phyloP scores from a whole-genome alignment of 2,113 vertebrate genomes.

The Morphnarchus princeps region DNA sequence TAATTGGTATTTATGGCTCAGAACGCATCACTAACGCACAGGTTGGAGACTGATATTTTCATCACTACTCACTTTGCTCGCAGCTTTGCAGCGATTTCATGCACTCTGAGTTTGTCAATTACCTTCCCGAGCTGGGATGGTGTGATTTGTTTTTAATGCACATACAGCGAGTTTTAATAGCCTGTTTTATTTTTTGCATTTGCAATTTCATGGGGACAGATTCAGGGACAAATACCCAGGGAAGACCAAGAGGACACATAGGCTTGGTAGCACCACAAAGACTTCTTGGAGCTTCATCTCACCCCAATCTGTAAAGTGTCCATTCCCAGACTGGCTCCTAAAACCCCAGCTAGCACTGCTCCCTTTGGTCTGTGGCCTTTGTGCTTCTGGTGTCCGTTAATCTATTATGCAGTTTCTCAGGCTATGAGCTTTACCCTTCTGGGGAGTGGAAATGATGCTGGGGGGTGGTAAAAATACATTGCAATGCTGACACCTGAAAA shows the following conservation, averaged over 20 bases:
- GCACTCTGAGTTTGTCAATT: constrained; percentile 38
- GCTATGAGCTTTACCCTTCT: not conserved
- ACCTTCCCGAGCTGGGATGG: not conserved
- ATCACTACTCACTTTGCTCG: not conserved
- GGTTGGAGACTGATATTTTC: constrained; percentile 1
- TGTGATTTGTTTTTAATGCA: constrained; percentile 8
- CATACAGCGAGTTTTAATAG: not conserved
- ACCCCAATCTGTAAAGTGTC: not conserved
- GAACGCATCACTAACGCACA: not conserved
- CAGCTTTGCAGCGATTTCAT: constrained; percentile 19
- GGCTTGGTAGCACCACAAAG: not conserved
- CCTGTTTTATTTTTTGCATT: not conserved
- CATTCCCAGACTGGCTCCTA: not conserved
- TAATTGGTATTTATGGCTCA: constrained; percentile 29
- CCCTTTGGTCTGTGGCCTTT: not conserved
- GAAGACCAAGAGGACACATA: not conserved
- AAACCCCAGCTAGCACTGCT: not conserved
- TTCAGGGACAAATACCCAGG: not conserved
- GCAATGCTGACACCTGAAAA: not conserved
- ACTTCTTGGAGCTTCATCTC: not conserved
- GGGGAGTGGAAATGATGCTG: not conserved
- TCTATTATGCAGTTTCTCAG: not conserved
- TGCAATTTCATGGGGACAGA: not conserved
- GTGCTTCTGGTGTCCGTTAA: not conserved
- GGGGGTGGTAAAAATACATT: not conserved